Conservation (phyloP, 2,888 invertebrate species). For the Tolmerus cingulatus region DNA sequence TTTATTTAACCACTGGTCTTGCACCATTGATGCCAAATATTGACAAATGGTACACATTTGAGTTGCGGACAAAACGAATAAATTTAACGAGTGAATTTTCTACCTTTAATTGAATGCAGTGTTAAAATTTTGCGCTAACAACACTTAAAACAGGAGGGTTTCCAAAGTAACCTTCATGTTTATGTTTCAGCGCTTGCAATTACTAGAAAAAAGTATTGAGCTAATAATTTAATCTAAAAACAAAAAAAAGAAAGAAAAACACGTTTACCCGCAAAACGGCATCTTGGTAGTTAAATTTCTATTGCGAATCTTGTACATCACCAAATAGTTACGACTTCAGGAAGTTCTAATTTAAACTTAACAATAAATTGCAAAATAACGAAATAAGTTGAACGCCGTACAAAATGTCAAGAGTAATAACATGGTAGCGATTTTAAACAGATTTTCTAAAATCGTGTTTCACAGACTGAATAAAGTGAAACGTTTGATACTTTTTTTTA, state of each 20-base stretch:
- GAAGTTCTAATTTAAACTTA: conserved; percentile 12
- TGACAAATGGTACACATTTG: background rate
- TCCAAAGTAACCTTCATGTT: background rate
- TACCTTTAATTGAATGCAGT: background rate
- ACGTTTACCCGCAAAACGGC: background rate
- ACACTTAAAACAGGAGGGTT: background rate
- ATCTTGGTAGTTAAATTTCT: background rate
- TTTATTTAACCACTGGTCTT: background rate
- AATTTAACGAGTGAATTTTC: background rate
- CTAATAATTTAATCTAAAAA: background rate
- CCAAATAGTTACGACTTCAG: background rate
- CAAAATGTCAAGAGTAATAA: conserved; percentile 21
- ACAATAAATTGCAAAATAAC: conserved; percentile 37
- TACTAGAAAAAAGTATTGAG: background rate
- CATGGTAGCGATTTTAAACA: conserved; percentile 27
- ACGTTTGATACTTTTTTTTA: conserved; percentile 8
- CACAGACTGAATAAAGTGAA: conserved; percentile 15
- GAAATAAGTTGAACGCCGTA: conserved; percentile 31
- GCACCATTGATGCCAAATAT: background rate
- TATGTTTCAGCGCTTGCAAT: background rate
- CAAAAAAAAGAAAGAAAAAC: background rate
- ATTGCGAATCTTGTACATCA: conserved; percentile 6
- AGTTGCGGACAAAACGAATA: background rate
- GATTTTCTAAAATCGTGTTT: conserved; percentile 17
- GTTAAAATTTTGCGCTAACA: background rate